phyloP scores from a whole-genome alignment of 1,140 invertebrate species.

The Magallana gigas region DNA sequence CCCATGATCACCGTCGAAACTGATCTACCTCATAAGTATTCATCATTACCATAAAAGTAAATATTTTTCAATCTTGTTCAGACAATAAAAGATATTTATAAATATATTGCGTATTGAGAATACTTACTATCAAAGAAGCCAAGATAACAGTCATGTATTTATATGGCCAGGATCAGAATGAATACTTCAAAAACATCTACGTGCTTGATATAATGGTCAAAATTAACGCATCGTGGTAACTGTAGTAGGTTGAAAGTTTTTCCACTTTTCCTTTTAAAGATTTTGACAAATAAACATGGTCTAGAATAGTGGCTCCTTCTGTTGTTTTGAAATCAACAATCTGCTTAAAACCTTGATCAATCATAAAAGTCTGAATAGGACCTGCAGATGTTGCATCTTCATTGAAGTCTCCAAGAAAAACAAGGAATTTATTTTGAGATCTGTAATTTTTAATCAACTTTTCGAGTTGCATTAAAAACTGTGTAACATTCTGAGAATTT shows the following conservation, averaged over 20 bases:
- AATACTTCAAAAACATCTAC: not conserved
- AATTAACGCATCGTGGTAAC: constrained; percentile 43
- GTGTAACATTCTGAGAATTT: not conserved
- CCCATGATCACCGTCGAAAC: no score
- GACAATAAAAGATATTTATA: no score
- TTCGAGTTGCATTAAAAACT: not conserved
- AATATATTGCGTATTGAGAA: no score
- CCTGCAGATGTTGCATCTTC: not conserved
- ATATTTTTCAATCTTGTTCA: no score
- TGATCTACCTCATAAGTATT: no score
- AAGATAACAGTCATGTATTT: no score
- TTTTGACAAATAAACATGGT: constrained; percentile 42
- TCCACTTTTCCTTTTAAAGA: not conserved
- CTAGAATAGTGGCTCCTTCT: constrained; percentile 26
- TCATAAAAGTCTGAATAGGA: constrained; percentile 1
- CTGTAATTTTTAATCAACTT: not conserved
- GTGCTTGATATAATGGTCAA: no score
- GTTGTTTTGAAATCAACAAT: constrained; percentile 27
- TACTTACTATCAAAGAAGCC: no score
- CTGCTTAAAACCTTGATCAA: constrained; percentile 1
- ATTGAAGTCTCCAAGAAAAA: constrained; percentile 46
- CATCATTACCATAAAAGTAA: no score
- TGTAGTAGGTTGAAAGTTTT: constrained; percentile 40
- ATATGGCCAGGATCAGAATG: no score
- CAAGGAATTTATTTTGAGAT: not conserved